These are phyloP conservation scores for Cynodonichthys magdalenae DNA, from an alignment of 2,797 vertebrate species.

Conservation along the genomic window DNA sequence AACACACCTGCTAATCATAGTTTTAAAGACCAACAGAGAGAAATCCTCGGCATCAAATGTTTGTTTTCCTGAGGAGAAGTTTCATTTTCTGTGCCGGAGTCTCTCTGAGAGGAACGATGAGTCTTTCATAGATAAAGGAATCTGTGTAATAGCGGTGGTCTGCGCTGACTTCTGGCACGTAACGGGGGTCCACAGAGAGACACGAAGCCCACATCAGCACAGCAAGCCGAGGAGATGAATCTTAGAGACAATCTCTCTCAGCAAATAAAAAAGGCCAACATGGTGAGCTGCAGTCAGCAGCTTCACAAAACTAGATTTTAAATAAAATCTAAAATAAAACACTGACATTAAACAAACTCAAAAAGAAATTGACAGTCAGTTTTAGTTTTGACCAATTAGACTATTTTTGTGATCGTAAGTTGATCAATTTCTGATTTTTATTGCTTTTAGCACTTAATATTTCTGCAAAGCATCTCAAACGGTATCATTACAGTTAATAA, in stretches of 20 bases:
- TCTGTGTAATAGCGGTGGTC: constrained; percentile 1
- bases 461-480: background rate
- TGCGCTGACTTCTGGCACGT: constrained; percentile 11
- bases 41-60: background rate
- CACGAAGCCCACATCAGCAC: constrained; percentile 11
- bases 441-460: background rate
- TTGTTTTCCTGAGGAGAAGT: background rate
- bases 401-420: constrained; percentile 10
- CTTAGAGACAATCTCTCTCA: constrained; percentile 20
- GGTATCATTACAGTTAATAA: background rate
- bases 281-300: constrained; percentile 2
- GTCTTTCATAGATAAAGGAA: constrained; percentile 6
- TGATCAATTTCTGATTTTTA: background rate
- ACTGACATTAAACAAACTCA: no score
- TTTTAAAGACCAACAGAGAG: background rate
- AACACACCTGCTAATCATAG: background rate
- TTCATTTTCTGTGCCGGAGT: background rate
- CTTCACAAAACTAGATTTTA: background rate
- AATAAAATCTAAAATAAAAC: background rate
- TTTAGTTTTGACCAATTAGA: constrained; percentile 11
- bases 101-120: constrained; percentile 1
- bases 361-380: background rate
- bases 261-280: constrained; percentile 19
- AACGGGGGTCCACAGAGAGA: constrained; percentile 11
- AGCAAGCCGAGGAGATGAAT: constrained; percentile 10